Conservation (phyloP, 2,888 invertebrate genomes). For the Tenthredo amoena region DNA sequence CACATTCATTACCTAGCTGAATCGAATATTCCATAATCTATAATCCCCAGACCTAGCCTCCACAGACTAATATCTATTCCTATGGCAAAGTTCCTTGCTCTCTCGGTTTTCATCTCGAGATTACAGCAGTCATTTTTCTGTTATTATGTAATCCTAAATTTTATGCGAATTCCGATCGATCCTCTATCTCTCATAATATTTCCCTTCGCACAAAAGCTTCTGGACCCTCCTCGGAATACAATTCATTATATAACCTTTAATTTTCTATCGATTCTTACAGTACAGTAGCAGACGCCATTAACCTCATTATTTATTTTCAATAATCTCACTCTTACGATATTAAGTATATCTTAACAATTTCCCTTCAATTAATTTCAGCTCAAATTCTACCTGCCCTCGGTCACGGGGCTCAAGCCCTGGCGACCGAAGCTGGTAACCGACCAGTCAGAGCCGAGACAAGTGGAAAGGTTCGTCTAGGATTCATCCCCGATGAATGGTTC, state of each 20-base stretch:
- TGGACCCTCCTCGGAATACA: neutral
- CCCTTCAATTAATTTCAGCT: slow-evolving; percentile 56
- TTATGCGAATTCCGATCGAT: neutral
- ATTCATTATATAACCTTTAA: neutral
- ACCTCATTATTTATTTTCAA: neutral
- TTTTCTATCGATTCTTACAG: neutral
- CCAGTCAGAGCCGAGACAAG: slow-evolving; percentile 83
- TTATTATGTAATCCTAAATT: slow-evolving; percentile 66
- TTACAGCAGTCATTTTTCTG: slow-evolving; percentile 49
- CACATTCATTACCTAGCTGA: neutral
- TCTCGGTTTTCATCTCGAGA: neutral
- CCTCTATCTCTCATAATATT: no score
- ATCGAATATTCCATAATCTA: neutral
- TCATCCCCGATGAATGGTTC: slow-evolving; percentile 98
- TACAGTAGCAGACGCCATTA: neutral
- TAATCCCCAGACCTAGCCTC: neutral
- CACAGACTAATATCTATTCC: neutral
- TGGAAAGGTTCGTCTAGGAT: slow-evolving; percentile 91
- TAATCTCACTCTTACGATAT: neutral
- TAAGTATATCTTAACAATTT: neutral
- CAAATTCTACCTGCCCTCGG: slow-evolving; percentile 63
- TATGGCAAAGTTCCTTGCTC: neutral
- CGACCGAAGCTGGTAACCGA: slow-evolving; percentile 57
- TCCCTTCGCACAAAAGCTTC: neutral
- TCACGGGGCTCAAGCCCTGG: slow-evolving; percentile 60